A percentile compares a stretch with the other conserved stretches of the same genome.
Evolutionary conservation across 2,113 vertebrate genomes (phyloP).

Genomic region (Nycticryphes semicollaris): DNA sequence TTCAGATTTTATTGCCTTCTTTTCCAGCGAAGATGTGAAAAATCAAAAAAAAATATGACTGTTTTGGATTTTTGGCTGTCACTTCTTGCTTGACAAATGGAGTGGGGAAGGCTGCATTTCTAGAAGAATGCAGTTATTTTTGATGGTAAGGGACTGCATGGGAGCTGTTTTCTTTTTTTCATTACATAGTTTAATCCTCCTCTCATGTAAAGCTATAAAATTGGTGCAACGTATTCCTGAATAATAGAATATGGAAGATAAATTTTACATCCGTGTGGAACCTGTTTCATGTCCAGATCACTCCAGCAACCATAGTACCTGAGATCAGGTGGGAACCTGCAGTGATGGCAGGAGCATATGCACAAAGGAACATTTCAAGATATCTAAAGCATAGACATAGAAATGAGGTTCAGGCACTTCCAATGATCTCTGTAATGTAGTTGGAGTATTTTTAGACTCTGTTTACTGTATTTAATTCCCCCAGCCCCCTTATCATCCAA

Average conservation of each 20-base stretch:
- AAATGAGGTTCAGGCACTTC: neutral
- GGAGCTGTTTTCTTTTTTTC: neutral
- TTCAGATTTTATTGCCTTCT: neutral
- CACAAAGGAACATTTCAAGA: neutral
- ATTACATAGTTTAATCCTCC: neutral
- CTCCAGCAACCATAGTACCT: neutral
- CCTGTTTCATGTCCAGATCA: neutral
- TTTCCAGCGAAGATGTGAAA: neutral
- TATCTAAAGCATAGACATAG: neutral
- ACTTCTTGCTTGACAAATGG: neutral
- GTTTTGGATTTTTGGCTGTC: neutral
- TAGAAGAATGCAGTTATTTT: neutral
- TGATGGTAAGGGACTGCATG: neutral
- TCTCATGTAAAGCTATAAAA: neutral
- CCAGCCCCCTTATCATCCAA: neutral
- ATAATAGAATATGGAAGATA: neutral
- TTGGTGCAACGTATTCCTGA: neutral
- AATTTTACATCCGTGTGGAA: neutral
- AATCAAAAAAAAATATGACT: neutral
- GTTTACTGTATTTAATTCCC: constrained; percentile 11
- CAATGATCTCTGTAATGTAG: neutral
- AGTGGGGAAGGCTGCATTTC: neutral
- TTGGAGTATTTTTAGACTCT: constrained; percentile 15
- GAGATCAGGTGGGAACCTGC: neutral
- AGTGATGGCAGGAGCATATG: neutral